Conservation (phyloP, 2,797 vertebrate genomes). For the Dryobates pubescens region DNA sequence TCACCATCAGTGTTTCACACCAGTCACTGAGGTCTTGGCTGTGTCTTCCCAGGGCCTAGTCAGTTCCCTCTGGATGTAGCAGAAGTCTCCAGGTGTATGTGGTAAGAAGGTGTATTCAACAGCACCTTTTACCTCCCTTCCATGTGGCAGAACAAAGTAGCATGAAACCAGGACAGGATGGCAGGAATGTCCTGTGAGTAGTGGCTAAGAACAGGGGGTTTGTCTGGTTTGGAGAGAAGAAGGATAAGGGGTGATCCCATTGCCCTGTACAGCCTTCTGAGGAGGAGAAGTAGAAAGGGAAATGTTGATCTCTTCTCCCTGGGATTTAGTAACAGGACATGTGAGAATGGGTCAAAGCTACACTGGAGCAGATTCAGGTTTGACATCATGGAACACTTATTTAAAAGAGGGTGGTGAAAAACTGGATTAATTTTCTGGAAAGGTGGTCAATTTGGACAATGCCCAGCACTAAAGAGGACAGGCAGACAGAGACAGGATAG, state of each 20-base stretch:
- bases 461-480: neutral
- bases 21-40: accelerated
- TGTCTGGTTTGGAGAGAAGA: neutral
- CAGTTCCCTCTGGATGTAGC: too few species aligned
- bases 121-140: too few species aligned
- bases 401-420: neutral
- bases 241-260: neutral
- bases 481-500: too few species aligned
- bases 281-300: neutral
- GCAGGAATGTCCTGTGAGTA: neutral
- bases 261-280: neutral
- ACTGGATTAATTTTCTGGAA: neutral
- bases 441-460: neutral
- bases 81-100: neutral
- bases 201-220: neutral
- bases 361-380: neutral
- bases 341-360: neutral
- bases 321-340: neutral
- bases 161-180: neutral
- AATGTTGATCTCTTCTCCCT: neutral
- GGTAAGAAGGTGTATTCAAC: too few species aligned
- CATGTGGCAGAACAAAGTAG: neutral
- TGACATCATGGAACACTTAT: neutral
- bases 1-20: accelerated
- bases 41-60: neutral